Evolutionary conservation across 2,113 vertebrate species (phyloP), one percentile per base, ranked within the genome.

Genomic region (Ochotona curzoniae): DNA sequence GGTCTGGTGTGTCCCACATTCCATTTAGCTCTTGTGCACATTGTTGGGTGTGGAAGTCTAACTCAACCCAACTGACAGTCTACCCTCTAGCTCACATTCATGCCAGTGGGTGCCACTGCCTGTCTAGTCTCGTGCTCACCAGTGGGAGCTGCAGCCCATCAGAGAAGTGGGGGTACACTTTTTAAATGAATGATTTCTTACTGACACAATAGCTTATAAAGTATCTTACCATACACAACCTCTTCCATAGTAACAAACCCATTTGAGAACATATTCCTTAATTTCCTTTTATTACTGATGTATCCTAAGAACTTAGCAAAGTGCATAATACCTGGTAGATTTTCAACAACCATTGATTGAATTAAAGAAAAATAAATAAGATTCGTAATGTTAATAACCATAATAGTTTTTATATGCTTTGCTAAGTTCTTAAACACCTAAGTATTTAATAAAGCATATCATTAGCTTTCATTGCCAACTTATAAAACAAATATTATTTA

Each of bases 401-500:
- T 49, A n/a, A 51, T 8, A 78, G 60, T 15, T 91, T 83, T 67
- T 11, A 10, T 63, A 71, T 25, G 26, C 51, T 76, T 12, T 69
- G 30, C 54, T 81, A n/a, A 38, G 7, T 44, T 78, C 26, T 21
- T 75, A 66, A 63, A 4, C 35, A 83, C 7, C 81, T 73, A 49
- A 23, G 9, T 75, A 7, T 30, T 84, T 64, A 95, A 85, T 51
- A 57, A 84, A 71, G 14, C n/a, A 14, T 25, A 64, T 86, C 8
- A 35, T 76, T 76, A 83, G 51, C 61, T 61, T 86, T 4, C 61
- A 85, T 74, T 47, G 2, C 70, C 35, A 94, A 25, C 1, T 5
- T 93, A 17, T 47, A 18, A 93, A 86, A 54, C 15, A 35, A 47
- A 8, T 86, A 74, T 76, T 44, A 76, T 84, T 69, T 51, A 92